Percentiles rank a stretch among this genome's conserved stretches.
Evolutionary conservation across 2,888 invertebrate species (phyloP).

Genomic region (Epistrophe grossulariae): DNA sequence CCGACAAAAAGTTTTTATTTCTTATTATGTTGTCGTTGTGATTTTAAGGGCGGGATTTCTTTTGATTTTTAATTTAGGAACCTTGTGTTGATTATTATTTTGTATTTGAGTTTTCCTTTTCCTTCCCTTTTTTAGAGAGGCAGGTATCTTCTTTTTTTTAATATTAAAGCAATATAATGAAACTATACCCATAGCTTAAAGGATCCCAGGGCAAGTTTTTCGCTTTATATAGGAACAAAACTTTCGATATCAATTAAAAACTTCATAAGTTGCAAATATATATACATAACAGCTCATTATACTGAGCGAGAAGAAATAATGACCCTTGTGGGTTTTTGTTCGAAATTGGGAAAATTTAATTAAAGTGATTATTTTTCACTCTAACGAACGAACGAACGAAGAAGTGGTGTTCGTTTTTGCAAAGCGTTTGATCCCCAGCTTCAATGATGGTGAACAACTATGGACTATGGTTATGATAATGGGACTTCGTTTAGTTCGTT

Average conservation of each 20-base stretch:
- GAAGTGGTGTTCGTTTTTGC: slow-evolving; percentile 18
- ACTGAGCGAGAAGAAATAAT: slow-evolving; percentile 47
- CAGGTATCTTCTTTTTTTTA: not conserved
- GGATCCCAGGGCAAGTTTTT: not conserved
- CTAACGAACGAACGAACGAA: slow-evolving; percentile 42
- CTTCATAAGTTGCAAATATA: slow-evolving; percentile 50
- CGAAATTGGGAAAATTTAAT: slow-evolving; percentile 53
- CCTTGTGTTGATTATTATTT: slow-evolving; percentile 58
- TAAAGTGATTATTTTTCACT: slow-evolving; percentile 67
- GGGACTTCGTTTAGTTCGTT: slow-evolving; percentile 36
- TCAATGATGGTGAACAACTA: slow-evolving; percentile 26
- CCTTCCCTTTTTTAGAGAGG: not conserved
- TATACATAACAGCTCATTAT: slow-evolving; percentile 67
- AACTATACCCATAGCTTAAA: slow-evolving; percentile 44
- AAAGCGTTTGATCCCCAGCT: slow-evolving; percentile 20
- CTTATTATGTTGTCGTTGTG: slow-evolving; percentile 64
- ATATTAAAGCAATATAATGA: not conserved
- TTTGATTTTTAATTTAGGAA: slow-evolving; percentile 74
- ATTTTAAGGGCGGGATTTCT: slow-evolving; percentile 72
- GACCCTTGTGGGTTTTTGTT: slow-evolving; percentile 51
- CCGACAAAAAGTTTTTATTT: slow-evolving; percentile 51
- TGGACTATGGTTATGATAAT: slow-evolving; percentile 8
- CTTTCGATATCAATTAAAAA: slow-evolving; percentile 75
- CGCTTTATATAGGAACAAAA: slow-evolving; percentile 4
- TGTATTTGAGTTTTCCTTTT: slow-evolving; percentile 6